Evolutionary conservation across 2,113 vertebrate species (phyloP).

Genomic region (Perca fluviatilis): DNA sequence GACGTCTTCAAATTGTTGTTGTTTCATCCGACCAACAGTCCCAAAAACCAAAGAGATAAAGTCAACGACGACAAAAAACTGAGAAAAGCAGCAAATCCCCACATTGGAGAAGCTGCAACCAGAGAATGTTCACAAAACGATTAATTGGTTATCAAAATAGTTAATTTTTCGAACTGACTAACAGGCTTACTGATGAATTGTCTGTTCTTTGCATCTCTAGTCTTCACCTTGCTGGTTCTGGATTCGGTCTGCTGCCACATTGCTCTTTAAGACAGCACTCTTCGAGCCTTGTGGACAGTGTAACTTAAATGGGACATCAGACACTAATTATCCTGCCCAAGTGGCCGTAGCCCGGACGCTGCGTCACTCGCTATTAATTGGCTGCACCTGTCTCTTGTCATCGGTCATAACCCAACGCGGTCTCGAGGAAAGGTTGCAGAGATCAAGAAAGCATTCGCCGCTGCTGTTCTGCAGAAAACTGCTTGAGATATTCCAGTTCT

Average conservation of each 20-base stretch:
- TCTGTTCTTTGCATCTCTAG: not conserved
- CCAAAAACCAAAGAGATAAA: not conserved
- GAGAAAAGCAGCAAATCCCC: not conserved
- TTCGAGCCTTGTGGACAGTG: conserved; percentile 22
- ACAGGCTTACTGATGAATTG: too few relatives aligned
- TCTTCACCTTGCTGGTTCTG: not conserved
- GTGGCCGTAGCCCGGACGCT: conserved; percentile 63
- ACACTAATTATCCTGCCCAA: conserved; percentile 75
- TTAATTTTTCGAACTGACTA: too few relatives aligned
- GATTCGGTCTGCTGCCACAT: not conserved
- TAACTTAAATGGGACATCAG: conserved; percentile 52
- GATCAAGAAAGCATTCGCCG: conserved; percentile 75
- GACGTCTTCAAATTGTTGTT: not conserved
- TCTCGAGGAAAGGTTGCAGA: conserved; percentile 80
- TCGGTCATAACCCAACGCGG: conserved; percentile 82
- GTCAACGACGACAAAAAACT: not conserved
- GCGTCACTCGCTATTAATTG: conserved; percentile 84
- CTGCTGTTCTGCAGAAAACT: conserved; percentile 68
- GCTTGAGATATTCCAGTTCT: conserved; percentile 83
- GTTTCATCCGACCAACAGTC: not conserved
- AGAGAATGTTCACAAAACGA: not conserved
- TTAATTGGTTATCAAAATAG: not conserved
- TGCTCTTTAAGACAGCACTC: conserved; percentile 29
- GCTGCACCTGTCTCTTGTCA: conserved; percentile 89
- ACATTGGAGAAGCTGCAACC: not conserved